phyloP scores from a whole-genome alignment of 2,113 vertebrate species.

The Sturnus vulgaris region DNA sequence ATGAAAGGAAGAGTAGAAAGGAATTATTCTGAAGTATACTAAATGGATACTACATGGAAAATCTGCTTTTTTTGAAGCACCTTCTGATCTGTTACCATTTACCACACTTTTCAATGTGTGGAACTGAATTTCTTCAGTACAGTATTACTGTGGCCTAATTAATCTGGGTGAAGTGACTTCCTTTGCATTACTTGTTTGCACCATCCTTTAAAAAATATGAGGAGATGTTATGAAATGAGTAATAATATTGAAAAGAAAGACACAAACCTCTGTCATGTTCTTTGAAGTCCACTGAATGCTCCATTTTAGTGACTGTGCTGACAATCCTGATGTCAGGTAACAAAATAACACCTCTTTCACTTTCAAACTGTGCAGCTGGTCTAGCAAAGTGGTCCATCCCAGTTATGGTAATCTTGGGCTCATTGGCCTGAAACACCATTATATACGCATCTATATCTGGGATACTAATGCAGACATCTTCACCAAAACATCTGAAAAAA shows the following conservation, averaged over 20 bases:
- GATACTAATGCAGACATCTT: conserved; percentile 92
- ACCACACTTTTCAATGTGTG: background rate
- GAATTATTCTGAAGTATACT: background rate
- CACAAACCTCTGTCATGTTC: conserved; percentile 38
- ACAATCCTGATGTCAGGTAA: conserved; percentile 90
- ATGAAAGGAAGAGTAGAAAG: background rate
- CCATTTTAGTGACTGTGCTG: conserved; percentile 84
- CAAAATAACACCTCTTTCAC: conserved; percentile 77
- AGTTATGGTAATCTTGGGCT: conserved; percentile 90
- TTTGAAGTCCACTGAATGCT: conserved; percentile 57
- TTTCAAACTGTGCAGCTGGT: conserved; percentile 81
- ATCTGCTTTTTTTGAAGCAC: background rate
- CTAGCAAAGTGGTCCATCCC: conserved; percentile 86
- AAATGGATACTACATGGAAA: background rate
- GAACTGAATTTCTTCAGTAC: background rate
- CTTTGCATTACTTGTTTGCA: background rate
- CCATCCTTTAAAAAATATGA: background rate
- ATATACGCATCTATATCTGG: conserved; percentile 90
- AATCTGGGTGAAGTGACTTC: background rate
- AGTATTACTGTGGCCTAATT: background rate
- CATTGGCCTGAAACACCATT: conserved; percentile 91
- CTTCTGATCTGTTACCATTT: background rate
- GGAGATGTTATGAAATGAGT: background rate
- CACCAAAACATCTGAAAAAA: conserved; percentile 91
- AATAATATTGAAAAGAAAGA: background rate